Evolutionary conservation across 2,797 vertebrate genomes (phyloP), one percentile per base, ranked within the genome.

Genomic region (Apogon talboti): DNA sequence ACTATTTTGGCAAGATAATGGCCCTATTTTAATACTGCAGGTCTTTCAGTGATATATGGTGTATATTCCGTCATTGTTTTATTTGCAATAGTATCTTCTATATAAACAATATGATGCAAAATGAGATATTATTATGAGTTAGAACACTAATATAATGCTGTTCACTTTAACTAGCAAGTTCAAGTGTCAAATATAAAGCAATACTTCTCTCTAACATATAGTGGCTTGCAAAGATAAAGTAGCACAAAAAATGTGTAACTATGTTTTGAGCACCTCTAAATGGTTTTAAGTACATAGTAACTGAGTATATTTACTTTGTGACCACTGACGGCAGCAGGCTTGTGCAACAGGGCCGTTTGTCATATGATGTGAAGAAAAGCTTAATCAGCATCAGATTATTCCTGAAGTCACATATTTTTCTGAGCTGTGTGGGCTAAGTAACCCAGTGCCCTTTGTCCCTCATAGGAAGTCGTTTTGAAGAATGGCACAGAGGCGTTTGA

Each of bases 401-500:
- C 2, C 10, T 63, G 9, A 24, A 19, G 54, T 78, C 54, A 51
- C 1, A 28, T 15, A 18, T 37, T 58, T 69, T 54, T 42, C 13
- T 30, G 8, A 15, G 11, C 16, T 44, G 10, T 44, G n/a, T 10
- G 11, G 2, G 14, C 30, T 1, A 18, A 11, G 0, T 84, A 50
- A 86, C 16, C 43, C 38, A 30, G 16, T 78, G 18, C 37, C 6
- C 64, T 83, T 84, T 86, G 71, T 69, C 58, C 46, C 46, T 9
- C 19, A 40, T 74, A 99, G 98, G 93, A 94, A 64, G 82, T 95
- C 0, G 88, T 98, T 14, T 51, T 99, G 75, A 94, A 88, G 67
- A 99, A 99, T 47, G 95, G 95, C 14, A 94, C 96, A 0, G 94
- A 95, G 7, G 82, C 93, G 0, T 98, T 96, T 80, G 82, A 95